These are phyloP conservation scores for Pheucticus melanocephalus DNA, from an alignment of 2,113 vertebrate genomes.

Conservation along the genomic window DNA sequence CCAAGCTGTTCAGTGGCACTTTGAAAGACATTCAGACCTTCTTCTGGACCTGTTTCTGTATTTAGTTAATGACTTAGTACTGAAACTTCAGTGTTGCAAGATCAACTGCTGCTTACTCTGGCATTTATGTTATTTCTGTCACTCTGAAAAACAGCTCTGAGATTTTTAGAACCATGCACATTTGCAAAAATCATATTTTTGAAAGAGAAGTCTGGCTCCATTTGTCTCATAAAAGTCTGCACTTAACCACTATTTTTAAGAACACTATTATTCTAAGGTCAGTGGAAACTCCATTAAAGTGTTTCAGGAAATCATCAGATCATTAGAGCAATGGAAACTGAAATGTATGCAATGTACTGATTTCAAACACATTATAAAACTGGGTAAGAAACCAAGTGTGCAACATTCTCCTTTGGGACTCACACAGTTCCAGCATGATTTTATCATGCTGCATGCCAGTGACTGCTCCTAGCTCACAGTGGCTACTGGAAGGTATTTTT, in stretches of 20 bases:
- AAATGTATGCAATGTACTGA: background rate
- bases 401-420: background rate
- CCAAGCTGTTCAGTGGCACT: background rate
- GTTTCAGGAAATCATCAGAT: background rate
- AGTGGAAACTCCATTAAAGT: slow-evolving; percentile 13
- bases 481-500: background rate
- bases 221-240: background rate
- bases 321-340: slow-evolving; percentile 36
- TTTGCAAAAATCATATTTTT: slow-evolving; percentile 14
- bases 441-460: background rate
- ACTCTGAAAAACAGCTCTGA: background rate
- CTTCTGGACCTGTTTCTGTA: background rate
- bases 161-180: background rate
- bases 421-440: background rate
- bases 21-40: background rate
- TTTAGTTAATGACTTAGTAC: background rate
- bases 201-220: background rate
- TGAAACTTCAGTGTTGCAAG: background rate
- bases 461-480: background rate
- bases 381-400: background rate
- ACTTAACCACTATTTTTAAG: background rate
- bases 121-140: background rate
- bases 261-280: background rate
- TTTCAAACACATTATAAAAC: background rate
- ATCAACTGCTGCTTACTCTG: background rate